These are phyloP conservation scores for Dermochelys coriacea DNA, from an alignment of 2,797 vertebrate genomes.

Conservation along the genomic window DNA sequence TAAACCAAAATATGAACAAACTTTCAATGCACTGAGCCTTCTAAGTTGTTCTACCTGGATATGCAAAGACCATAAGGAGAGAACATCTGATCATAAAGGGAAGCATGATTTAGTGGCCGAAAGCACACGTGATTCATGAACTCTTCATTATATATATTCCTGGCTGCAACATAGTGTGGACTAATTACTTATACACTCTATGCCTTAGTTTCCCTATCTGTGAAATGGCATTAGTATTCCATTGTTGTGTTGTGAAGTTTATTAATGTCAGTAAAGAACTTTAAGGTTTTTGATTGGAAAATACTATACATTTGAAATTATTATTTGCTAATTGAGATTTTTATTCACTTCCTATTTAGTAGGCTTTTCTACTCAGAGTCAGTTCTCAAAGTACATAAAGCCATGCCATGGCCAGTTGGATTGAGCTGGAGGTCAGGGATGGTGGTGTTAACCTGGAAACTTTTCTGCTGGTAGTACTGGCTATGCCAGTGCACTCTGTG, in stretches of 20 bases:
- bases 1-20: neutral
- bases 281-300: neutral
- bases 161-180: neutral
- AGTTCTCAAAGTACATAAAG: neutral
- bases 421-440: neutral
- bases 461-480: neutral
- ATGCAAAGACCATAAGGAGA: neutral
- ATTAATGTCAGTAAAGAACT: neutral
- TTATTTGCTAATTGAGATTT: neutral
- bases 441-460: neutral
- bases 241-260: neutral
- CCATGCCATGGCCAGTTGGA: neutral
- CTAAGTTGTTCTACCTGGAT: neutral
- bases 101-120: neutral
- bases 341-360: neutral
- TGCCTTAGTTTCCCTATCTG: neutral
- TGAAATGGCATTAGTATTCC: neutral
- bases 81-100: neutral
- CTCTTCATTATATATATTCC: neutral
- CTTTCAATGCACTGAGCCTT: neutral
- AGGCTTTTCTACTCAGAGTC: neutral
- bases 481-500: neutral
- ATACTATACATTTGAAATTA: neutral
- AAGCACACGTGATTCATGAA: neutral
- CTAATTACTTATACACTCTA: neutral